Percentiles rank a stretch among this genome's conserved stretches.
phyloP scores from a whole-genome alignment of 2,797 vertebrate species.

The Cyclura pinguis region DNA sequence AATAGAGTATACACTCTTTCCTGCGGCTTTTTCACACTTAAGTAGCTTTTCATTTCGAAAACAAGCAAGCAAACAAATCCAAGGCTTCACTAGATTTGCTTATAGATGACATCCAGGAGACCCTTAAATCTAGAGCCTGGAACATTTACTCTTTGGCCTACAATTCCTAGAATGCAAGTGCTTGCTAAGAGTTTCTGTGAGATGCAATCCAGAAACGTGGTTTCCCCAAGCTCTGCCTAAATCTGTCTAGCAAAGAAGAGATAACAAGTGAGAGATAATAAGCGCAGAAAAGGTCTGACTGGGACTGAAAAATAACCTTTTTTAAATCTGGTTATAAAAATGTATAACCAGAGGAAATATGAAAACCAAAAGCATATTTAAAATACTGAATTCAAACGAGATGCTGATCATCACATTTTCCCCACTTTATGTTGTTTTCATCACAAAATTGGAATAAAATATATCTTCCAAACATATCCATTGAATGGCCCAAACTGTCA shows the following conservation, averaged over 20 bases:
- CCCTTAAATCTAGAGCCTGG: no score
- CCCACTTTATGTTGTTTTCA: background rate
- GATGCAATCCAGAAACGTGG: no score
- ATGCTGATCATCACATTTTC: background rate
- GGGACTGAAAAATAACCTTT: background rate
- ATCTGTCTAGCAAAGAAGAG: background rate
- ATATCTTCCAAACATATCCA: background rate
- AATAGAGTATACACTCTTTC: background rate
- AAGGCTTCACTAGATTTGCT: background rate
- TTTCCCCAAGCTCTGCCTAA: no score
- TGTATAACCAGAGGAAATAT: background rate
- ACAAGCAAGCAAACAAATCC: background rate
- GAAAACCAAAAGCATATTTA: background rate
- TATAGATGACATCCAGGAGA: background rate
- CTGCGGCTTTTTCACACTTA: background rate
- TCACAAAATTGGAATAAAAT: background rate
- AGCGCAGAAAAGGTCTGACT: background rate
- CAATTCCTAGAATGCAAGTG: no score
- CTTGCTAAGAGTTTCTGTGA: no score
- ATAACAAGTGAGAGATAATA: background rate
- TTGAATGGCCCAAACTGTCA: background rate
- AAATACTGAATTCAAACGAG: background rate
- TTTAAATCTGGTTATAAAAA: background rate
- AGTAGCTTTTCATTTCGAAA: background rate
- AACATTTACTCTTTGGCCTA: no score